These are phyloP conservation scores for Pelodiscus sinensis DNA, from an alignment of 2,113 vertebrate genomes.

Conservation along the genomic window DNA sequence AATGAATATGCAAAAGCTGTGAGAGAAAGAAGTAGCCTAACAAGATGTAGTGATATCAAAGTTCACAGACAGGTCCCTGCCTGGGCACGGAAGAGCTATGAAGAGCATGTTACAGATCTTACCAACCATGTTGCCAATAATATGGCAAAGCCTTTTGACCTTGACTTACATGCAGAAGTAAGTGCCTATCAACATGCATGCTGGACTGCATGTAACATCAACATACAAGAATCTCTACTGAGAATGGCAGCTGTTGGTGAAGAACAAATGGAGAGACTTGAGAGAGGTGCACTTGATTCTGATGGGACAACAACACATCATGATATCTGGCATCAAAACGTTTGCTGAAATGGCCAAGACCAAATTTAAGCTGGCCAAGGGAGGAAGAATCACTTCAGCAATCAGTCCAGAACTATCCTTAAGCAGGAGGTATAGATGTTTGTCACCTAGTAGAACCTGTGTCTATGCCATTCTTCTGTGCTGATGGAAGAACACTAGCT, in stretches of 20 bases:
- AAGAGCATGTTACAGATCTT: no score
- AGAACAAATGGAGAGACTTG: not conserved
- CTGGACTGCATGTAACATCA: not conserved
- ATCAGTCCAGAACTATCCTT: no score
- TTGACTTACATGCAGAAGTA: not conserved
- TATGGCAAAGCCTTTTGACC: not conserved
- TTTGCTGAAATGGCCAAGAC: not conserved
- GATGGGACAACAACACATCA: not conserved
- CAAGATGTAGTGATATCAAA: no score
- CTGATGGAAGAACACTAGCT: no score
- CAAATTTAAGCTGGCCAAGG: not conserved
- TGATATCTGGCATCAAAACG: not conserved
- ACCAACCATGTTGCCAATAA: no score
- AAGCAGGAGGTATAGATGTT: no score
- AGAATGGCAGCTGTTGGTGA: not conserved
- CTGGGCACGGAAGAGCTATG: no score
- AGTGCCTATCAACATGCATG: not conserved
- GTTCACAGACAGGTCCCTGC: no score
- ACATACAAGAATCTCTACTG: not conserved
- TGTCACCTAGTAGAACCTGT: no score
- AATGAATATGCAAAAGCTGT: no score
- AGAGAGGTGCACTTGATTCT: not conserved
- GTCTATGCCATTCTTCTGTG: no score
- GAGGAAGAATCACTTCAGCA: not conserved
- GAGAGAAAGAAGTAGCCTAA: no score